Percentiles rank a stretch among this genome's conserved stretches.
Evolutionary conservation across 2,888 invertebrate genomes (phyloP).

Genomic region (Cepaea hortensis): DNA sequence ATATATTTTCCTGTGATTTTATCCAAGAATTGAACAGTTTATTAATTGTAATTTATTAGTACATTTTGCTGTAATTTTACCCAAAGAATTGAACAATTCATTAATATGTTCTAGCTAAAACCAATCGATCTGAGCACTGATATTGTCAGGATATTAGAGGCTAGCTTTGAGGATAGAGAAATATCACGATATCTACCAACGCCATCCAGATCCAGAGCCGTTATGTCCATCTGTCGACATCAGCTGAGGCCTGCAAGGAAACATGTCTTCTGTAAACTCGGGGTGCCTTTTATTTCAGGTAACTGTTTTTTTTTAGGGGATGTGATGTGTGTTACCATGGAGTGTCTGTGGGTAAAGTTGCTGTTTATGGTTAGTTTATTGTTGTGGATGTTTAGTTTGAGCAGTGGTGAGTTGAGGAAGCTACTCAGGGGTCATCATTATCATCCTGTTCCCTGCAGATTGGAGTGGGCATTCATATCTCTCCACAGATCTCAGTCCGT

Average conservation of each 20-base stretch:
- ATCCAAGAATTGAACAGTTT: too few species aligned
- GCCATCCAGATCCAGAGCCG: neutral
- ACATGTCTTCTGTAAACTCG: conserved; percentile 6
- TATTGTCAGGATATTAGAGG: neutral
- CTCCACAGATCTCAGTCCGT: too few species aligned
- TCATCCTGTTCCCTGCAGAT: too few species aligned
- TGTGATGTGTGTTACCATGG: neutral
- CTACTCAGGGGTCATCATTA: too few species aligned
- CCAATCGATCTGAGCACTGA: conserved; percentile 33
- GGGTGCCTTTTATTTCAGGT: conserved; percentile 20
- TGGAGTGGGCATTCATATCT: too few species aligned
- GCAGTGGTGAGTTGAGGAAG: too few species aligned
- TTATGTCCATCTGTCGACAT: neutral
- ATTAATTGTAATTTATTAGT: too few species aligned
- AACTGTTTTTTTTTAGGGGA: neutral
- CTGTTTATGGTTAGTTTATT: too few species aligned
- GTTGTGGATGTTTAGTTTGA: too few species aligned
- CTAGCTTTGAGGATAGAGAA: neutral
- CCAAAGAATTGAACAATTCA: neutral
- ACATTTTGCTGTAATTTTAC: too few species aligned
- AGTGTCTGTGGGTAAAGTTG: neutral
- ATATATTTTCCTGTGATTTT: too few species aligned
- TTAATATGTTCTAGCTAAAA: conserved; percentile 20
- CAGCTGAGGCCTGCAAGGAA: conserved; percentile 20
- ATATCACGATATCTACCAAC: neutral